Conservation (phyloP, 2,113 vertebrate genomes). For the Gymnobelideus leadbeateri region DNA sequence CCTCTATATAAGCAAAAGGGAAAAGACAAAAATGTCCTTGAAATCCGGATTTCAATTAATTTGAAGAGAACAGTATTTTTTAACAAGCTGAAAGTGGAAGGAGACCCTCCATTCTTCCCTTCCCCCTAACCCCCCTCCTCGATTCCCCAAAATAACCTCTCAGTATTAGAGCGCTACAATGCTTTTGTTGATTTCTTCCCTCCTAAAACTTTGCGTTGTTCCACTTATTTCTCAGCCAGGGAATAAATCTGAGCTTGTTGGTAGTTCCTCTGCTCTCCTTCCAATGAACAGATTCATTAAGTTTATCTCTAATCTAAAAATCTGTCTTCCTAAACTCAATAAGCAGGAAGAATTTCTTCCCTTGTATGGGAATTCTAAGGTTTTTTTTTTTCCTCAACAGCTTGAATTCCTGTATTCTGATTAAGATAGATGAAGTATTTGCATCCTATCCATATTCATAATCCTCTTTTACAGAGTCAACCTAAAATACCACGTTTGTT, state of each 20-base stretch:
- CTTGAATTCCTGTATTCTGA: constrained; percentile 88
- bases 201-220: constrained; percentile 61
- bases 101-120: background rate
- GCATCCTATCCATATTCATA: constrained; percentile 90
- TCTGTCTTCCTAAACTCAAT: constrained; percentile 76
- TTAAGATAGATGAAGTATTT: constrained; percentile 90
- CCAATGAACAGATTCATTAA: constrained; percentile 71
- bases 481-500: constrained; percentile 87
- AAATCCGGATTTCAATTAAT: background rate
- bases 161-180: background rate
- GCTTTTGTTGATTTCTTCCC: constrained; percentile 30
- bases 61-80: constrained; percentile 18
- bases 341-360: constrained; percentile 77
- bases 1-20: background rate
- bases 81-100: constrained; percentile 43
- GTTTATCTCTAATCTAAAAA: constrained; percentile 69
- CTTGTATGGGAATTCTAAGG: constrained; percentile 81
- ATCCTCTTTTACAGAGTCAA: constrained; percentile 85
- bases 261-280: constrained; percentile 66
- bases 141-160: background rate
- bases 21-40: background rate
- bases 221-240: constrained; percentile 72
- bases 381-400: constrained; percentile 81
- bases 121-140: background rate
- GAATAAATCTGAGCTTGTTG: constrained; percentile 74